Evolutionary conservation across 2,113 vertebrate genomes (phyloP), one percentile per base, ranked within the genome.

Genomic region (Sander vitreus): DNA sequence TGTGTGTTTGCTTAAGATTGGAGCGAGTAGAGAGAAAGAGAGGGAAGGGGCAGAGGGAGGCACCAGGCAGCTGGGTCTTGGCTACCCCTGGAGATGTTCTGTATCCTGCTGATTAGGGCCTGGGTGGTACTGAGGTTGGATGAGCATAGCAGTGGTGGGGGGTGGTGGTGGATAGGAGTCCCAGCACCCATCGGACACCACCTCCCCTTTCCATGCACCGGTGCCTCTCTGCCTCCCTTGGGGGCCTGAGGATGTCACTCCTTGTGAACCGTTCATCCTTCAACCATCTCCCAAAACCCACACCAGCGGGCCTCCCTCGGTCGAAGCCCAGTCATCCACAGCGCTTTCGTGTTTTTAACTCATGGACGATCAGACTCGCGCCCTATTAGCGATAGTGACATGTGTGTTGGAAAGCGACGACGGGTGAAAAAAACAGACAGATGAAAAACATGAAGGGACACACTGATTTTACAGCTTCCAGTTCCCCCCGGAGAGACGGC

Each of bases 71-170:
- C 92, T 94, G 91, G 80, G 87, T 74, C 88, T 63, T 68, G 23
- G 70, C 76, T 82, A 85, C 83, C 92, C 85, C 88, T 73, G 59
- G 93, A 94, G 94, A 93, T 89, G 62, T 71, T 91, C 91, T 94
- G 93, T 68, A 95, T 95, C 93, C 91, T 94, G 91, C 89, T 95
- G 95, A 95, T 96, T 94, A 93, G 90, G 88, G 89, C 88, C 85
- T 79, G 79, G 88, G 85, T 88, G 90, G 83, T 92, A 89, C 86
- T 85, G 73, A 87, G 87, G 87, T 91, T 87, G 86, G 74, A 76
- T 86, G 88, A 87, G 81, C 88, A 80, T 68, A 70, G 55, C 2
- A 18, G n/a, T 70, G 78, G 58, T 73, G 55, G 30, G 62, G 62
- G 67, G 48, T 53, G 72, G 58, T 33, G 63, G 60, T 66, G 81